Conservation (phyloP, 2,113 vertebrate species). For the Cromileptes altivelis region DNA sequence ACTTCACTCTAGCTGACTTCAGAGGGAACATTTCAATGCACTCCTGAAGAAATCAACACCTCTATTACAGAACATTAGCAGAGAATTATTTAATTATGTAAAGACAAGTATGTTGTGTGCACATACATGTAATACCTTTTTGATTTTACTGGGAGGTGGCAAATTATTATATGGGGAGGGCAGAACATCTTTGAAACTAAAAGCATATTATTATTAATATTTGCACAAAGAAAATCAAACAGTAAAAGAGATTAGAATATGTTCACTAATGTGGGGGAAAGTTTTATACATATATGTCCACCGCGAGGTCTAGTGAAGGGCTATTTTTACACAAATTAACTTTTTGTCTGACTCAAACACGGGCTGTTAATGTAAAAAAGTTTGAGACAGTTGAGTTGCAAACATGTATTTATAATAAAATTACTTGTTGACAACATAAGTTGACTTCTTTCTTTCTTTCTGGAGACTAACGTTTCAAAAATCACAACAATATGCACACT, state of each 20-base stretch:
- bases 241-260: background rate
- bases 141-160: conserved; percentile 42
- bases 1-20: conserved; percentile 23
- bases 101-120: conserved; percentile 24
- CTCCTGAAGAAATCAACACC: conserved; percentile 22
- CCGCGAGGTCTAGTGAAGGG: conserved; percentile 51
- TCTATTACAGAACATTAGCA: conserved; percentile 26
- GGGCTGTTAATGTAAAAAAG: conserved; percentile 16
- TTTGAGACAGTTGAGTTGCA: conserved; percentile 31
- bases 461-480: background rate
- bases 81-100: conserved; percentile 52
- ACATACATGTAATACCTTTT: conserved; percentile 3
- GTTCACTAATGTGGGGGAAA: conserved; percentile 8
- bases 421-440: conserved; percentile 32
- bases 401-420: conserved; percentile 80
- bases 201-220: conserved; percentile 36
- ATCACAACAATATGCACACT: background rate
- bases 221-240: conserved; percentile 30
- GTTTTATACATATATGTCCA: conserved; percentile 46
- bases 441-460: background rate
- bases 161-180: conserved; percentile 25
- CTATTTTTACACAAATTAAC: conserved; percentile 64
- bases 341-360: conserved; percentile 31
- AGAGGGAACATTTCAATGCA: conserved; percentile 35
- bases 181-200: conserved; percentile 41